Conservation (phyloP, 2,888 invertebrate genomes). For the Heliothis peltigera region DNA sequence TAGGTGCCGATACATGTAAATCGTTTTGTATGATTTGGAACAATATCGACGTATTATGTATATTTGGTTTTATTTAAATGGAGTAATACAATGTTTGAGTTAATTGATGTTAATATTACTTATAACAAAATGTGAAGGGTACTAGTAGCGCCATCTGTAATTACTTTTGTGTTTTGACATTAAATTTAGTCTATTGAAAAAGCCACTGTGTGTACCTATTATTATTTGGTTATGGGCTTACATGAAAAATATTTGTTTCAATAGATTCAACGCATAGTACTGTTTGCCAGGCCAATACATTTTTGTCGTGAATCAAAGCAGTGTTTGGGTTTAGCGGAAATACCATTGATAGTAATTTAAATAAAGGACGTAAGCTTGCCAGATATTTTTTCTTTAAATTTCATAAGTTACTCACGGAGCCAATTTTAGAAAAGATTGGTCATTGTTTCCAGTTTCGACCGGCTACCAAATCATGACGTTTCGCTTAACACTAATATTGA, state of each 20-base stretch:
- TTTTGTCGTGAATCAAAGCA: no score
- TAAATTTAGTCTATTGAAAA: no score
- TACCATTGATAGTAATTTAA: neutral
- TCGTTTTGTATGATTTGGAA: neutral
- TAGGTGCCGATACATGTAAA: neutral
- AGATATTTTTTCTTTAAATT: neutral
- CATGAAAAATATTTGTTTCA: no score
- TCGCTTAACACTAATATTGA: constrained; percentile 7
- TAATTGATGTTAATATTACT: no score
- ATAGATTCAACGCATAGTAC: no score
- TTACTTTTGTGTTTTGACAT: no score
- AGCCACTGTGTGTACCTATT: no score
- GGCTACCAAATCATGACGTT: constrained; percentile 16
- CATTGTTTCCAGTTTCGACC: constrained; percentile 17
- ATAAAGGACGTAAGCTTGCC: neutral
- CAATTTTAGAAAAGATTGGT: constrained; percentile 13
- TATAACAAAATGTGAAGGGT: no score
- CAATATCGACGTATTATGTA: neutral
- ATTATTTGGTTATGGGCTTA: no score
- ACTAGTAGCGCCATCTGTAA: no score
- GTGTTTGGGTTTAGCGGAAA: no score
- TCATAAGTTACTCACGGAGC: neutral
- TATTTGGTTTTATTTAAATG: neutral
- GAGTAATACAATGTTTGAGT: neutral
- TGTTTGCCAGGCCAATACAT: no score